phyloP scores from a whole-genome alignment of 2,888 invertebrate genomes.

The Vanessa cardui region DNA sequence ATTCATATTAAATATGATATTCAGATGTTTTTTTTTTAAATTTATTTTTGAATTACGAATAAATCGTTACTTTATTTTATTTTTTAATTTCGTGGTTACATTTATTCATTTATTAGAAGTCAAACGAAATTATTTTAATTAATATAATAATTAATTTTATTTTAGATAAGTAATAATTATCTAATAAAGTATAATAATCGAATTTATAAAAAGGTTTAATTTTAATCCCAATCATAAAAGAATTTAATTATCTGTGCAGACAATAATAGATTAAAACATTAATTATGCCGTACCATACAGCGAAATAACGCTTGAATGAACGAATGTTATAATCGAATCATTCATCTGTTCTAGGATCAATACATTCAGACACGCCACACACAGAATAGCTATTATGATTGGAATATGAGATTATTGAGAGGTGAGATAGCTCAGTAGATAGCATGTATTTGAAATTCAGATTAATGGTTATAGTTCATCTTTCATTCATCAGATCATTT shows the following conservation, averaged over 20 bases:
- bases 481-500: not conserved
- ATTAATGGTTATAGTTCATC: too few species aligned
- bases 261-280: not conserved
- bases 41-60: too few species aligned
- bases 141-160: too few species aligned
- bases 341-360: slow-evolving; percentile 11
- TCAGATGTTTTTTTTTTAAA: too few species aligned
- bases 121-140: too few species aligned
- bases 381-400: slow-evolving; percentile 6
- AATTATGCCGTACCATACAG: not conserved
- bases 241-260: not conserved
- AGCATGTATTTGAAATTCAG: not conserved
- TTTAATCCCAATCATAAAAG: too few species aligned
- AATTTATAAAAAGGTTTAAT: not conserved
- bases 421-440: not conserved
- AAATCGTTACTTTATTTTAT: too few species aligned
- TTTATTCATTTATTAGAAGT: too few species aligned
- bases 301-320: slow-evolving; percentile 10
- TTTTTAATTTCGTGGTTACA: too few species aligned
- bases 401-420: not conserved
- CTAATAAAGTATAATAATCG: too few species aligned
- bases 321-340: slow-evolving; percentile 11
- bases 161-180: too few species aligned
- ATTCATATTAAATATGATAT: too few species aligned
- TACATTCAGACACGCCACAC: not conserved